Evolutionary conservation across 2,888 invertebrate genomes (phyloP).

Genomic region (Iphiclides podalirius): DNA sequence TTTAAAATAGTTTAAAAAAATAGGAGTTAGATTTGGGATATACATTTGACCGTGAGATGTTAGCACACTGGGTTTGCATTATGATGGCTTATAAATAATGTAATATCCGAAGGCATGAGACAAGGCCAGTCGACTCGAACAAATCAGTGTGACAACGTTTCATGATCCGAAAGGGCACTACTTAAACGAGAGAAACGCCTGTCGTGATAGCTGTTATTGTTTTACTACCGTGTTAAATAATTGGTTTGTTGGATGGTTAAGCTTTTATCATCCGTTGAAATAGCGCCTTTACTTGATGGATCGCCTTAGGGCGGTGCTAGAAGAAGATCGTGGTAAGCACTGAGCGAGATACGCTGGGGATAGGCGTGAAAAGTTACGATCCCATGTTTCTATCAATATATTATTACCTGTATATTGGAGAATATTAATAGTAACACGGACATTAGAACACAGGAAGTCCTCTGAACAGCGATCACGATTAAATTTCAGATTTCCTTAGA

Average conservation of each 20-base stretch:
- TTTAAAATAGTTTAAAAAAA: constrained; percentile 79
- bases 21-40: constrained; percentile 77
- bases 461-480: constrained; percentile 40
- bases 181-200: constrained; percentile 6
- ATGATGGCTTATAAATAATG: background rate
- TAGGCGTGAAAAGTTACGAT: constrained; percentile 43
- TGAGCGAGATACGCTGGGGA: constrained; percentile 64
- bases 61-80: background rate
- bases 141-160: constrained; percentile 3
- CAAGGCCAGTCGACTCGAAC: background rate
- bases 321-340: constrained; percentile 71
- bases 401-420: constrained; percentile 30
- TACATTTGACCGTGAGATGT: constrained; percentile 48
- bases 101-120: background rate
- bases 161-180: constrained; percentile 2
- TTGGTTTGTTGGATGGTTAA: background rate
- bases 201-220: background rate
- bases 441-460: constrained; percentile 35
- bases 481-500: no score
- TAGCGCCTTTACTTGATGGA: constrained; percentile 49
- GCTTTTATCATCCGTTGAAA: constrained; percentile 47
- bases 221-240: constrained; percentile 23
- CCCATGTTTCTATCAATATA: constrained; percentile 38
- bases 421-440: constrained; percentile 39
- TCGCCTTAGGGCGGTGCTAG: constrained; percentile 66